These are phyloP conservation scores for Sebastes baramenuke DNA, from an alignment of 2,797 vertebrate genomes.

Conservation along the genomic window DNA sequence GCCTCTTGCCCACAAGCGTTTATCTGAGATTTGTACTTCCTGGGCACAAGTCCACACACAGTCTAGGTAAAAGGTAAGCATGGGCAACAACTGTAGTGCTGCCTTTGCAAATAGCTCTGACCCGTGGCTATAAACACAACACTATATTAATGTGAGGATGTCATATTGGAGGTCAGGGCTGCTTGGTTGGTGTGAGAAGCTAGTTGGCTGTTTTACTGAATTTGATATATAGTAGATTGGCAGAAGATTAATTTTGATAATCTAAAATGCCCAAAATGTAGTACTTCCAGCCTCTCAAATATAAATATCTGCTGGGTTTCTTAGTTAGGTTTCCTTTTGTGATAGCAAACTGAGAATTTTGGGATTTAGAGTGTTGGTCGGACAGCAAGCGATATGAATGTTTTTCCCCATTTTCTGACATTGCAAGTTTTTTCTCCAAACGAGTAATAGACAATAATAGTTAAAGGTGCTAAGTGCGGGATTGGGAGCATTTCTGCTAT, in stretches of 20 bases:
- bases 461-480: not conserved
- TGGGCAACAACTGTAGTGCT: not conserved
- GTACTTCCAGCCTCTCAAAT: not conserved
- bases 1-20: conserved; percentile 46
- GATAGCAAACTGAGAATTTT: not conserved
- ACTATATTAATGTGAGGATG: not conserved
- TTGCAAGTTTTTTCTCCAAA: no score
- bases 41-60: conserved; percentile 58
- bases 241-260: not conserved
- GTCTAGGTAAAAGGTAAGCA: conserved; percentile 49
- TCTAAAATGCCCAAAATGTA: not conserved
- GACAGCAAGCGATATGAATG: not conserved
- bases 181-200: not conserved
- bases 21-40: conserved; percentile 69
- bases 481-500: no score
- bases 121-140: not conserved
- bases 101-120: conserved; percentile 17
- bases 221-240: not conserved
- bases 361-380: not conserved
- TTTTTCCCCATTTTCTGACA: not conserved
- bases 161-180: not conserved
- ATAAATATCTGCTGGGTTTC: not conserved
- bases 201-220: not conserved
- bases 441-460: not conserved
- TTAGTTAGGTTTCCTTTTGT: not conserved